Conservation (phyloP, 64 coral and sea anemone genomes). For the Montipora sp. region DNA sequence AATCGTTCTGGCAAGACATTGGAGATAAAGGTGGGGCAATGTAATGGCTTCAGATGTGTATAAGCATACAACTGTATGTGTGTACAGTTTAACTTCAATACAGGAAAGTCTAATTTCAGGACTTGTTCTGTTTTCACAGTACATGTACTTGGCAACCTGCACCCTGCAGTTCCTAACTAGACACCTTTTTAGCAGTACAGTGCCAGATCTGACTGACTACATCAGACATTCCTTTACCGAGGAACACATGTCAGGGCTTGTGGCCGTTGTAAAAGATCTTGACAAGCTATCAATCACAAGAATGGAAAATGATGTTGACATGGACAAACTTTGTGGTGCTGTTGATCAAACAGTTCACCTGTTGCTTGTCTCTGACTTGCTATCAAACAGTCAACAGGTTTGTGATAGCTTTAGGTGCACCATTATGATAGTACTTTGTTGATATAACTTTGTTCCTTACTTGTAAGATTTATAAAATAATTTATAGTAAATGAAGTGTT, state of each 20-base stretch:
- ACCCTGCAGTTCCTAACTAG: conserved; percentile 88
- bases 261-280: conserved; percentile 81
- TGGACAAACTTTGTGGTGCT: conserved; percentile 69
- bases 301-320: conserved; percentile 58
- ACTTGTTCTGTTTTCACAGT: conserved; percentile 55
- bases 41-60: too few relatives aligned
- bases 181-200: conserved; percentile 68
- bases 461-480: too few relatives aligned
- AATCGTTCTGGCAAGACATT: too few relatives aligned
- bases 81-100: too few relatives aligned
- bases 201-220: conserved; percentile 70
- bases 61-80: too few relatives aligned
- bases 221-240: conserved; percentile 61
- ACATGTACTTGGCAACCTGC: conserved; percentile 78
- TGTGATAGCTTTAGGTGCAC: not conserved
- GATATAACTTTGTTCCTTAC: too few relatives aligned
- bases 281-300: conserved; percentile 55
- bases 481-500: too few relatives aligned
- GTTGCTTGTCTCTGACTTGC: conserved; percentile 67
- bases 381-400: conserved; percentile 71
- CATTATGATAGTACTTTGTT: too few relatives aligned
- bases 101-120: not conserved
- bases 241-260: conserved; percentile 75
- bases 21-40: too few relatives aligned
- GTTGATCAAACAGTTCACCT: conserved; percentile 78